A percentile compares a stretch with the other conserved stretches of the same genome.
phyloP scores from a whole-genome alignment of 2,797 vertebrate genomes.

The Gallinago nigripennis region DNA sequence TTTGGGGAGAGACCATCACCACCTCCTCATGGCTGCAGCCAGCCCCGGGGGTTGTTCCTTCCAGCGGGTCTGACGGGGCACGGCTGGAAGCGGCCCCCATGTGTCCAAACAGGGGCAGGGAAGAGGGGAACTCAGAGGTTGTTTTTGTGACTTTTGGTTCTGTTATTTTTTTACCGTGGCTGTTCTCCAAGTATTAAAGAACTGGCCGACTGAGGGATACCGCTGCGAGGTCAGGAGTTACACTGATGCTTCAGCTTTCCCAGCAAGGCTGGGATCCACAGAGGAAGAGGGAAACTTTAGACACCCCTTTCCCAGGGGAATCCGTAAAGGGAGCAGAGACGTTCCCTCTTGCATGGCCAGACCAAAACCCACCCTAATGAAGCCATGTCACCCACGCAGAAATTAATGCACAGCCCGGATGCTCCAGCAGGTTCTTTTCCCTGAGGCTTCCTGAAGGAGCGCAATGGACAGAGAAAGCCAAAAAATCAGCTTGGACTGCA shows the following conservation, averaged over 20 bases:
- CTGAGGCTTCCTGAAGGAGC: neutral
- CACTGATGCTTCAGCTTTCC: neutral
- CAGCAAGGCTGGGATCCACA: neutral
- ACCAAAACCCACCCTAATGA: neutral
- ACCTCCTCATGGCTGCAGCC: rapidly evolving
- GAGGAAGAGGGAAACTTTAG: neutral
- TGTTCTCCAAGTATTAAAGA: neutral
- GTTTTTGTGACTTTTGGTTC: neutral
- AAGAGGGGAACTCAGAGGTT: neutral
- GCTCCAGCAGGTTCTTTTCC: neutral
- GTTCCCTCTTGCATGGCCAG: rapidly evolving
- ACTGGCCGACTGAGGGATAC: neutral
- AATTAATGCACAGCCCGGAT: neutral
- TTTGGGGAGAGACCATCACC: neutral
- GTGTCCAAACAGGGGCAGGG: neutral
- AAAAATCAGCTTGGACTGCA: neutral
- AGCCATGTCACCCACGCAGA: neutral
- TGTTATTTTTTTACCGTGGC: neutral
- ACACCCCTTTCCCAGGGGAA: neutral
- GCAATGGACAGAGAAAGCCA: neutral
- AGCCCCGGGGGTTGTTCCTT: neutral
- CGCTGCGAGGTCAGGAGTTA: neutral
- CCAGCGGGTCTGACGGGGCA: neutral
- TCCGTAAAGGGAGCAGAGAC: neutral
- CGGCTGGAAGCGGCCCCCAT: neutral